Conservation (phyloP, 64 coral and sea anemone genomes). For the Stichodactyla helianthus region DNA sequence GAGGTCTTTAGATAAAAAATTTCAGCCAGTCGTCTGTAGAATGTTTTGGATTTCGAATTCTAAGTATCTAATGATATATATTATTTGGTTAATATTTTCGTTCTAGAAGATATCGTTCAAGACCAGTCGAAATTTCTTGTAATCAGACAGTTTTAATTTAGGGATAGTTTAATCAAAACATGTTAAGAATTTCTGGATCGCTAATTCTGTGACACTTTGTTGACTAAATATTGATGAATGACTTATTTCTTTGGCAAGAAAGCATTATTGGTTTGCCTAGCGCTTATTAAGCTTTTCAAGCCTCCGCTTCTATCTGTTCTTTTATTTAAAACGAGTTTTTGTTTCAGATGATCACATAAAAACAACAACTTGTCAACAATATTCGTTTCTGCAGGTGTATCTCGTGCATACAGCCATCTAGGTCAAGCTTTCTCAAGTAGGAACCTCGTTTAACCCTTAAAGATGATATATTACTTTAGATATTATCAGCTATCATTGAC, state of each 20-base stretch:
- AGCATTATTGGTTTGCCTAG: not conserved
- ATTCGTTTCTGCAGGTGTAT: not conserved
- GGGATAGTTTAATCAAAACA: not conserved
- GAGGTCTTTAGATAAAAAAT: not conserved
- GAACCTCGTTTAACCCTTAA: not conserved
- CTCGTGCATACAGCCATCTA: not conserved
- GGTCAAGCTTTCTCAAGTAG: slow-evolving; percentile 5
- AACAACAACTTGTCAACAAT: not conserved
- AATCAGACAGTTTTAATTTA: not conserved
- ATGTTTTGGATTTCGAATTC: not conserved
- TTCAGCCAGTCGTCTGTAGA: not conserved
- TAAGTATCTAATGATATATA: not conserved
- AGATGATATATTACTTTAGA: not conserved
- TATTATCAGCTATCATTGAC: not conserved
- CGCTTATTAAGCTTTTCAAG: not conserved
- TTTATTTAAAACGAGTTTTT: not conserved
- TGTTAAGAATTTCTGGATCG: not conserved
- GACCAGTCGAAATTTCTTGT: not conserved
- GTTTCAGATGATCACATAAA: not conserved
- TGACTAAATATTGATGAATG: slow-evolving; percentile 12
- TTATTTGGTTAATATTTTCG: not conserved
- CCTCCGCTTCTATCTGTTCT: not conserved
- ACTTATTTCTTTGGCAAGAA: not conserved
- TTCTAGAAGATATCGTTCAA: not conserved
- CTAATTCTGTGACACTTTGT: not conserved